These are phyloP conservation scores for Rousettus leschenaultii DNA, from an alignment of 2,113 vertebrate species.

Conservation along the genomic window DNA sequence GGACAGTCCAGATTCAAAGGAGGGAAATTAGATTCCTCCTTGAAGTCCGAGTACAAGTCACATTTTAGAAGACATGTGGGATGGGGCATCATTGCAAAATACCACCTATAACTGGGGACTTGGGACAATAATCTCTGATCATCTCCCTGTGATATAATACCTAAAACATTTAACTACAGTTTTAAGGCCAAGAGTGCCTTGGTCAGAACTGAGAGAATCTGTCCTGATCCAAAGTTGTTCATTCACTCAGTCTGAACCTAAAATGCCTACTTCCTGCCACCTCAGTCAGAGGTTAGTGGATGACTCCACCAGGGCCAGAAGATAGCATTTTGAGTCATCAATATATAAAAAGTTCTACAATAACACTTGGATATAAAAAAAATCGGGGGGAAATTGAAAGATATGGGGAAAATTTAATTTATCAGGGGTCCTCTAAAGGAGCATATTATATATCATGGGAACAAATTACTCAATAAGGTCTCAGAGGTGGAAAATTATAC, in stretches of 20 bases:
- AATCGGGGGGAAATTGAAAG: background rate
- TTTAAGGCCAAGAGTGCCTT: background rate
- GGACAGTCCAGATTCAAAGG: background rate
- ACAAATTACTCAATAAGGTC: background rate
- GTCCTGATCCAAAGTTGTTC: background rate
- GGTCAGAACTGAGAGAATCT: background rate
- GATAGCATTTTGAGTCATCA: background rate
- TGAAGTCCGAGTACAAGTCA: background rate
- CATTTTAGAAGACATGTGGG: background rate
- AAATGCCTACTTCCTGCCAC: background rate
- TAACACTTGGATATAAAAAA: background rate
- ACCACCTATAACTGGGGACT: background rate
- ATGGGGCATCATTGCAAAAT: background rate
- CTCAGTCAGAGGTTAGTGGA: background rate
- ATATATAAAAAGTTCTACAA: background rate
- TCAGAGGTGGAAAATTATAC: background rate
- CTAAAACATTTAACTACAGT: background rate
- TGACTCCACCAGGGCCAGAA: background rate
- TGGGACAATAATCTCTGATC: background rate
- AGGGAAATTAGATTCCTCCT: background rate
- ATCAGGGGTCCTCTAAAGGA: background rate
- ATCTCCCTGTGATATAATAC: background rate
- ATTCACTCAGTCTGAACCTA: background rate
- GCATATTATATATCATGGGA: background rate
- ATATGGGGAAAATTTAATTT: background rate